These are phyloP conservation scores for Acanthiza pusilla DNA, from an alignment of 2,797 vertebrate genomes.

Conservation along the genomic window DNA sequence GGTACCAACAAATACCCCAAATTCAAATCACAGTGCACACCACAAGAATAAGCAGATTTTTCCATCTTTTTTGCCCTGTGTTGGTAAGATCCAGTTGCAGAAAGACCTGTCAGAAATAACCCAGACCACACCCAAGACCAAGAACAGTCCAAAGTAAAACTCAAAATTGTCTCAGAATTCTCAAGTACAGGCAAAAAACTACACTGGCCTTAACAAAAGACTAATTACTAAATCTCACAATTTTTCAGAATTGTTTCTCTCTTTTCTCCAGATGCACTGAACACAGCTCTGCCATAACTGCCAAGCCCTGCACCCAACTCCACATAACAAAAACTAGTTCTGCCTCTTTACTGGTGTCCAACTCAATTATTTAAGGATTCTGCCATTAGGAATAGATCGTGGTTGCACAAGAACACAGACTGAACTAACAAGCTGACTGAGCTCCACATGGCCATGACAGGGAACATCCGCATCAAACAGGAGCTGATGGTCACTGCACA, in stretches of 20 bases:
- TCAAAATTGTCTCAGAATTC: not conserved
- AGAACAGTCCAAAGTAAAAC: not conserved
- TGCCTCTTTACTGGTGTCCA: not conserved
- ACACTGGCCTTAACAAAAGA: not conserved
- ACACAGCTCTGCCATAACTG: not conserved
- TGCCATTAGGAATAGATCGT: not conserved
- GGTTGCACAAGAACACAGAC: not conserved
- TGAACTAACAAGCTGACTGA: not conserved
- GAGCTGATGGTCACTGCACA: not conserved
- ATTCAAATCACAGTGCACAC: not conserved
- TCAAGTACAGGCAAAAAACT: not conserved
- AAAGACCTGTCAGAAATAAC: not conserved
- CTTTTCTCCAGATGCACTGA: not conserved
- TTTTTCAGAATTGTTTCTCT: not conserved
- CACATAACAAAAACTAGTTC: not conserved
- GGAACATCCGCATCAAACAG: not conserved
- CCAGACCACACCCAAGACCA: not conserved
- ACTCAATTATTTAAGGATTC: not conserved
- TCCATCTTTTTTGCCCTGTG: rapidly evolving
- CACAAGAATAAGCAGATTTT: not conserved
- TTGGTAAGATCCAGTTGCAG: not conserved
- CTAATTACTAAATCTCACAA: not conserved
- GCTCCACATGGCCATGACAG: not conserved
- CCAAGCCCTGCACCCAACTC: not conserved
- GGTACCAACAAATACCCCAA: not conserved